phyloP scores from a whole-genome alignment of 2,113 vertebrate genomes.

The Callaeas wilsoni region DNA sequence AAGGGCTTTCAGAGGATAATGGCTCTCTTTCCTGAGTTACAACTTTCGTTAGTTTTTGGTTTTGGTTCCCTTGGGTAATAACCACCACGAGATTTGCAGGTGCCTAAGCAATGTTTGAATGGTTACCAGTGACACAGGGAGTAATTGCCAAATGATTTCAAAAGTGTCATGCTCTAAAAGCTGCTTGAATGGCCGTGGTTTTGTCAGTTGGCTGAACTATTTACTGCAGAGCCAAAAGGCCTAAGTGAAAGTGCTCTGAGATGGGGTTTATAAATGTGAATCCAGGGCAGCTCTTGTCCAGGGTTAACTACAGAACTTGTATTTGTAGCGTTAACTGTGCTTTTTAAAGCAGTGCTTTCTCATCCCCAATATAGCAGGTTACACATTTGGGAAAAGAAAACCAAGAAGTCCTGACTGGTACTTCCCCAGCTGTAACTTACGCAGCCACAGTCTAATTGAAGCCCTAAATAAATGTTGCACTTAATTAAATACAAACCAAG shows the following conservation, averaged over 20 bases:
- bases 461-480: not conserved
- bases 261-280: not conserved
- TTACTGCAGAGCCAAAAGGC: not conserved
- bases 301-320: not conserved
- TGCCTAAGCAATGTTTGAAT: not conserved
- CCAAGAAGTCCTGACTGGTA: not conserved
- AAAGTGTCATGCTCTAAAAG: not conserved
- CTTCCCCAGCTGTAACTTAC: not conserved
- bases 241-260: not conserved
- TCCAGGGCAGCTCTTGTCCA: not conserved
- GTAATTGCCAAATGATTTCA: not conserved
- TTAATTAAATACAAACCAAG: constrained; percentile 42
- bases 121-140: not conserved
- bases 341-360: not conserved
- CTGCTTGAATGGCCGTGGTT: not conserved
- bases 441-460: constrained; percentile 17
- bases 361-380: not conserved
- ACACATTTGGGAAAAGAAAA: not conserved
- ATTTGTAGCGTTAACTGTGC: rapidly evolving
- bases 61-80: not conserved
- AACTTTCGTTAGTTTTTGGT: not conserved
- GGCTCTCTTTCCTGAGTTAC: not conserved
- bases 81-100: not conserved
- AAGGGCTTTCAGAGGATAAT: not conserved
- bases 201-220: not conserved